Conservation (phyloP, 1,140 invertebrate species). For the Luehdorfia chinensis region DNA sequence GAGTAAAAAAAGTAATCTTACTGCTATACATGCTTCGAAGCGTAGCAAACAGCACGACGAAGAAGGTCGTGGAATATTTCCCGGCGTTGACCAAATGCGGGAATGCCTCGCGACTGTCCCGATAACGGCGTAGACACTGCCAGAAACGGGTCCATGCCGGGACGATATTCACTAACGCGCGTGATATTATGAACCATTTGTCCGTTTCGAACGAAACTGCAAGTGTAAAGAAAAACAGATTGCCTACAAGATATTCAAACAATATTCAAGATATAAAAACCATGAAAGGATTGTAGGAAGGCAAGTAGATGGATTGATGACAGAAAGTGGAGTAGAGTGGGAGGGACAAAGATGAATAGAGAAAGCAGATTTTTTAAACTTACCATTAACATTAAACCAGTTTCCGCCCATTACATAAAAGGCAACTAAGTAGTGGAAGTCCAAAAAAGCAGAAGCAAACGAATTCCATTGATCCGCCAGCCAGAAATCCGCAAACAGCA, state of each 20-base stretch:
- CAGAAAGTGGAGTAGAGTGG: too few species aligned
- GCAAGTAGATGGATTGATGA: too few species aligned
- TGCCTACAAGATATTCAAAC: too few species aligned
- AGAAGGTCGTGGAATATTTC: slow-evolving; percentile 98
- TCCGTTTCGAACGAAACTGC: slow-evolving; percentile 80
- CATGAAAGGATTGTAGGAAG: too few species aligned
- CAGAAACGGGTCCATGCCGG: slow-evolving; percentile 99
- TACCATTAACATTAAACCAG: slow-evolving; percentile 82
- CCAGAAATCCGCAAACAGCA: slow-evolving; percentile 99
- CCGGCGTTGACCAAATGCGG: slow-evolving; percentile 98
- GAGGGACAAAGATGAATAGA: too few species aligned
- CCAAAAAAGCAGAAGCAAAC: slow-evolving; percentile 91
- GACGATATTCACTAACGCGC: slow-evolving; percentile 91
- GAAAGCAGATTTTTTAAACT: too few species aligned
- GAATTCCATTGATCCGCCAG: slow-evolving; percentile 99
- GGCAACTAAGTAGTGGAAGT: slow-evolving; percentile 95
- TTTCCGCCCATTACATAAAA: slow-evolving; percentile 87
- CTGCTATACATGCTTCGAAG: slow-evolving; percentile 78
- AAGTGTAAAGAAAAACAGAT: too few species aligned
- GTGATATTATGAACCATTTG: slow-evolving; percentile 80
- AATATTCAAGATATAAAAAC: too few species aligned
- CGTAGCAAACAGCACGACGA: slow-evolving; percentile 93
- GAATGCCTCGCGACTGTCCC: slow-evolving; percentile 92
- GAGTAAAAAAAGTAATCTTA: too few species aligned
- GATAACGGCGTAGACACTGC: slow-evolving; percentile 96